Conservation (phyloP, 1,140 invertebrate species). For the Cyclina sinensis region DNA sequence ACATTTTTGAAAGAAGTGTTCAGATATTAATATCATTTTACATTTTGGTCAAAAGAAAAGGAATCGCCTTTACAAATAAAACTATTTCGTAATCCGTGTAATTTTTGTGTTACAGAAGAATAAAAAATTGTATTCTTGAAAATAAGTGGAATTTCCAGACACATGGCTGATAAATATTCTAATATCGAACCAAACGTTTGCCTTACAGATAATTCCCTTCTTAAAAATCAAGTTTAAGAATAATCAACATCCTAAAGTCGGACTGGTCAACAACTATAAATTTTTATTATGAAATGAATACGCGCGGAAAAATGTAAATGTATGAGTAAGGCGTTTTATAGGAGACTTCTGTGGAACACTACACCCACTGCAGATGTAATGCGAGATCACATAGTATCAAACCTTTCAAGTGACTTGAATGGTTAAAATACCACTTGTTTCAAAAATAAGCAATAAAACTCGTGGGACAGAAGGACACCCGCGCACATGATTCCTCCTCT, state of each 20-base stretch:
- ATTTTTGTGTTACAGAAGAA: too few relatives aligned
- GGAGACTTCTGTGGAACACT: background rate
- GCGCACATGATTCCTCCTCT: background rate
- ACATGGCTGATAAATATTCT: too few relatives aligned
- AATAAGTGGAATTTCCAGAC: too few relatives aligned
- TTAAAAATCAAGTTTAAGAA: too few relatives aligned
- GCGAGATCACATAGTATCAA: background rate
- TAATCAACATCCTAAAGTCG: background rate
- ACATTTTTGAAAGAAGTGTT: too few relatives aligned
- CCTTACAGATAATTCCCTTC: too few relatives aligned
- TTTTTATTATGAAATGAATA: slow-evolving; percentile 51
- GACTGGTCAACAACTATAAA: background rate
- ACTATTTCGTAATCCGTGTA: too few relatives aligned
- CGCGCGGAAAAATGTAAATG: background rate
- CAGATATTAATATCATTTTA: too few relatives aligned
- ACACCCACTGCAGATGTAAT: slow-evolving; percentile 26
- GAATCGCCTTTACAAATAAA: too few relatives aligned
- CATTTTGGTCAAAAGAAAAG: too few relatives aligned
- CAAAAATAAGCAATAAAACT: slow-evolving; percentile 42
- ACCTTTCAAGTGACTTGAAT: slow-evolving; percentile 3
- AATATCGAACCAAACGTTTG: too few relatives aligned
- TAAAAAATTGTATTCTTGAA: too few relatives aligned
- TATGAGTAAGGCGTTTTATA: slow-evolving; percentile 20
- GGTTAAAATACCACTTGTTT: slow-evolving; percentile 21
- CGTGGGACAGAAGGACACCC: slow-evolving; percentile 31